A percentile compares a stretch with the other conserved stretches of the same genome.
Conservation (phyloP, 2,113 vertebrate species). For the Rhea pennata region DNA sequence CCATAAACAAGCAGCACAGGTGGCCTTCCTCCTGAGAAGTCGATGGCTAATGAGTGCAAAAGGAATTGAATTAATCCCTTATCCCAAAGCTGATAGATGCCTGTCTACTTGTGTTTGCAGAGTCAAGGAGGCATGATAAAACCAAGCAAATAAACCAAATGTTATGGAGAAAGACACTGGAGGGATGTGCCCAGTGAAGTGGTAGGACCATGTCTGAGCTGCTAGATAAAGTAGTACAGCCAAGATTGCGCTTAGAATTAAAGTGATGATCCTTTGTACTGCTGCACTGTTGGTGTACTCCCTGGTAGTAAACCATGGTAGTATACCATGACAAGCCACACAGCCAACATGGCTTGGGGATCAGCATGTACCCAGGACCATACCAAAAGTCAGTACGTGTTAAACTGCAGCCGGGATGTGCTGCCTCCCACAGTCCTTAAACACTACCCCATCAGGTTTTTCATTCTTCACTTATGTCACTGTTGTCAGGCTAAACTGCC, state of each 20-base stretch:
- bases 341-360: rapidly evolving
- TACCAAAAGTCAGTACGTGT: rapidly evolving
- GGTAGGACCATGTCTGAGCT: no score
- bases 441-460: no score
- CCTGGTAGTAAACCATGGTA: neutral
- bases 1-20: neutral
- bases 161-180: rapidly evolving
- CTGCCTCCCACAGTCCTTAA: neutral
- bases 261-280: rapidly evolving
- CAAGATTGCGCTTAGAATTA: rapidly evolving
- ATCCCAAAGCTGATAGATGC: neutral
- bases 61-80: neutral
- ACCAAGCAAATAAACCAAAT: neutral
- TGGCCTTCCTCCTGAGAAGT: neutral
- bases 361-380: neutral
- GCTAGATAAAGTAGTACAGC: rapidly evolving
- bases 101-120: neutral
- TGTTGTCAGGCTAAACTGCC: neutral
- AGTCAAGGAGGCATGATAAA: neutral
- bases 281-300: neutral
- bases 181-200: neutral
- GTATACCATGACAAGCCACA: neutral
- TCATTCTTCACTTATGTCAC: rapidly evolving
- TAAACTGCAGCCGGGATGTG: neutral
- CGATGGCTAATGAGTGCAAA: no score